Evolutionary conservation across 2,113 vertebrate genomes (phyloP).

Genomic region (Myotis lucifugus): DNA sequence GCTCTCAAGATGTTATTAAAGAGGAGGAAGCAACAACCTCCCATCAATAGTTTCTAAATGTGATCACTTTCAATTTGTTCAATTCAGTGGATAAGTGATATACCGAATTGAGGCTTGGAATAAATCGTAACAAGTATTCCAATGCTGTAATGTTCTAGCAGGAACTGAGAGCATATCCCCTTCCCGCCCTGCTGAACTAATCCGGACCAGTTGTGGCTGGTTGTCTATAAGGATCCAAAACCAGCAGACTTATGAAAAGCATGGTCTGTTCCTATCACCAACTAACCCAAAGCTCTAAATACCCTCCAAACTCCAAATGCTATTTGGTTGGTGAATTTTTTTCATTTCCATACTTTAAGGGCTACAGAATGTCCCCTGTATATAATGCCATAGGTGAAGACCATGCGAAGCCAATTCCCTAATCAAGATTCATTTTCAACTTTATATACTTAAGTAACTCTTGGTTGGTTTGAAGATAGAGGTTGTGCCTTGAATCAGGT

Average conservation of each 20-base stretch:
- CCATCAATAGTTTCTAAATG: conserved; percentile 59
- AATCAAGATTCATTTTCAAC: conserved; percentile 24
- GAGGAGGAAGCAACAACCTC: conserved; percentile 50
- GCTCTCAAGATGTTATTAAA: conserved; percentile 65
- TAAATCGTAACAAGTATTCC: conserved; percentile 44
- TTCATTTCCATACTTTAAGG: background rate
- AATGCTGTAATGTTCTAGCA: background rate
- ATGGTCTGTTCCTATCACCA: background rate
- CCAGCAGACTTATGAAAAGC: background rate
- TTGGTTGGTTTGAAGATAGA: background rate
- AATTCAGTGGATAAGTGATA: conserved; percentile 63
- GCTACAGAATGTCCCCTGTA: background rate
- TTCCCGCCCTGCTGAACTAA: background rate
- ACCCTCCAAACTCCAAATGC: background rate
- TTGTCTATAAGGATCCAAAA: background rate
- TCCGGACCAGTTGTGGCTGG: background rate
- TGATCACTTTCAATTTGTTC: conserved; percentile 75
- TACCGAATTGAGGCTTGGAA: conserved; percentile 45
- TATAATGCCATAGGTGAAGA: background rate
- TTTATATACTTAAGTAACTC: background rate
- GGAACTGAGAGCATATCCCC: background rate
- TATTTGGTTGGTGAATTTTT: background rate
- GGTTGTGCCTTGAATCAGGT: background rate
- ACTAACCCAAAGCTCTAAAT: background rate
- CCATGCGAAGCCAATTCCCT: background rate